phyloP scores from a whole-genome alignment of 2,113 vertebrate genomes.

The Leptobrachium ailaonicum region DNA sequence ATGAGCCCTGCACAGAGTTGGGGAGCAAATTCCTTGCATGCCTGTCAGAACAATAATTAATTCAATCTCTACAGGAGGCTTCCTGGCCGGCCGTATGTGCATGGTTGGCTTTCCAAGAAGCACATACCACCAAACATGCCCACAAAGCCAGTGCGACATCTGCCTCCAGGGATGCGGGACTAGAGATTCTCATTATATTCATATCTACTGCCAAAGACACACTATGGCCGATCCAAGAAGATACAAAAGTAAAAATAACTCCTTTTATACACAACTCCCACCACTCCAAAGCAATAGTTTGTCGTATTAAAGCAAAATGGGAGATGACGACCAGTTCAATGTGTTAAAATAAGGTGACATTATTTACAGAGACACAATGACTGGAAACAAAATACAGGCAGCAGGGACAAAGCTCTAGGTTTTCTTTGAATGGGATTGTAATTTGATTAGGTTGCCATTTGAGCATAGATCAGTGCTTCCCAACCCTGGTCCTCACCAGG shows the following conservation, averaged over 20 bases:
- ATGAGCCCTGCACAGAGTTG: neutral
- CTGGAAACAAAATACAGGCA: no score
- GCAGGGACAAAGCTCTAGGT: no score
- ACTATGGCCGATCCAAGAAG: constrained; percentile 11
- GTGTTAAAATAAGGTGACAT: no score
- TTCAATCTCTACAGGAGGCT: constrained; percentile 39
- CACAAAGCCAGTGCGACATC: constrained; percentile 22
- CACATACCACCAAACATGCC: constrained; percentile 31
- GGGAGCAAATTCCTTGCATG: constrained; percentile 37
- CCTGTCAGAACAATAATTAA: constrained; percentile 42
- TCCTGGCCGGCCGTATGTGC: constrained; percentile 28
- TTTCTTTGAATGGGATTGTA: no score
- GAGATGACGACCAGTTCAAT: neutral
- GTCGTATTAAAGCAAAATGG: neutral
- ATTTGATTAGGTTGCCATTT: no score
- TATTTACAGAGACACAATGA: no score
- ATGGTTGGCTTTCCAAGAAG: constrained; percentile 20
- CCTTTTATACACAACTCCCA: neutral
- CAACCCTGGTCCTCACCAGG: no score
- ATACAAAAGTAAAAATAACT: neutral
- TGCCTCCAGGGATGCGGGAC: constrained; percentile 20
- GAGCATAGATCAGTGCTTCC: no score
- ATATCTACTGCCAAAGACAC: constrained; percentile 2
- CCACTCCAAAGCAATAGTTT: neutral
- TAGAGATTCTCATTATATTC: constrained; percentile 25